Evolutionary conservation across 2,113 vertebrate genomes (phyloP), one percentile per base, ranked within the genome.

Genomic region (Amphilophus citrinellus): DNA sequence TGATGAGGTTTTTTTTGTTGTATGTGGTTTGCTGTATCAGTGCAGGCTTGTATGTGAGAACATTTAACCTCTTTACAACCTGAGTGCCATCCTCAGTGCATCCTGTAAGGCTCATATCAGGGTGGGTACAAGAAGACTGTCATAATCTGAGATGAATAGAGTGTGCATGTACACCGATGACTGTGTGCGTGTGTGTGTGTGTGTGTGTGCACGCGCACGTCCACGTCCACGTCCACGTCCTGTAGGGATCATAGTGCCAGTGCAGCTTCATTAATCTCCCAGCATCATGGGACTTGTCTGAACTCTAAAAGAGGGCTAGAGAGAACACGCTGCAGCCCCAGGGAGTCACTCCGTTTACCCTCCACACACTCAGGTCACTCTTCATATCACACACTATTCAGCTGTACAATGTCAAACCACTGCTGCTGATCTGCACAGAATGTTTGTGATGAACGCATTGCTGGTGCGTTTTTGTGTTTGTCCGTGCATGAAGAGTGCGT

Each of bases 231-330:
- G 39, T 11, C 6, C 5, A 50, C 22, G 42, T 91, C 89, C 90
- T 91, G 91, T 65, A 80, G 90, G 89, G 90, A 93, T 94, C 92
- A 91, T 80, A 80, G 90, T 91, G 84, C 84, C 84, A 88, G 80
- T n/a, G 88, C 87, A 79, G 94, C 93, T 93, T 93, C 94, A 95
- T 95, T 94, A 94, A 95, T 94, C 94, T 93, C 80, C 32, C 73
- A 9, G 87, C 90, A 83, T 93, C 89, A 63, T 65, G 91, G 91
- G 94, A 92, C 87, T 87, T 85, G 90, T 91, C 92, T 91, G 90
- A 93, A 93, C 91, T 93, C 89, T 85, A 85, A 91, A 94, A 91
- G 89, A 89, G 91, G 88, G 86, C 87, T 76, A 30, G 47, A 82
- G 90, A 93, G 92, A 94, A 89, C 92, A 85, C 80, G 76, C 79